phyloP scores from a whole-genome alignment of 1,140 invertebrate genomes.

The Sogatella furcifera region DNA sequence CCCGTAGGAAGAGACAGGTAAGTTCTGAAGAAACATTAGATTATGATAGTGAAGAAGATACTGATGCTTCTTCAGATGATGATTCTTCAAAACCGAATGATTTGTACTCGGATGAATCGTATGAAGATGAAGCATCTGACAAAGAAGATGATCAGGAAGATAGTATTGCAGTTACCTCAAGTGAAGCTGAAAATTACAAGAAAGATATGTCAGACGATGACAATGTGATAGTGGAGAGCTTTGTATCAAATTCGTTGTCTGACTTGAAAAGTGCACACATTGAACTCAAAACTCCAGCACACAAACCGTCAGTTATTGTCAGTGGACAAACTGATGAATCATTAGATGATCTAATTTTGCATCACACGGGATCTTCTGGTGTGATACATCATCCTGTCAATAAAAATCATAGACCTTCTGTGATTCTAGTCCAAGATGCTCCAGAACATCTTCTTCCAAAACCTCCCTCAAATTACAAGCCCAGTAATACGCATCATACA shows the following conservation, averaged over 20 bases:
- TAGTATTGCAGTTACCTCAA: neutral
- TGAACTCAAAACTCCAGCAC: neutral
- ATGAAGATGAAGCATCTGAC: neutral
- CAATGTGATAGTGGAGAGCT: slow-evolving; percentile 14
- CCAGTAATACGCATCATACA: neutral
- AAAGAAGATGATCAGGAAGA: neutral
- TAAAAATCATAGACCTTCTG: slow-evolving; percentile 3
- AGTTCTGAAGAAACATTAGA: too few species aligned
- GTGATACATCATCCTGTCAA: slow-evolving; percentile 2
- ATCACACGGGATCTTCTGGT: slow-evolving; percentile 8
- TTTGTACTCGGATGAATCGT: too few species aligned
- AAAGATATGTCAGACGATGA: neutral
- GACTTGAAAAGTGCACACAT: slow-evolving; percentile 4
- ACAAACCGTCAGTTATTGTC: neutral
- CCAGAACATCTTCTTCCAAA: slow-evolving; percentile 17
- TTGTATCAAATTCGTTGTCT: slow-evolving; percentile 17
- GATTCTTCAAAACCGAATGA: too few species aligned
- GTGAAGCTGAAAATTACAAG: neutral
- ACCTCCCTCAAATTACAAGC: slow-evolving; percentile 8
- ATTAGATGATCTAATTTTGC: slow-evolving; percentile 17
- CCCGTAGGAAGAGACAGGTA: too few species aligned
- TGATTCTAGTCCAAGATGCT: slow-evolving; percentile 21
- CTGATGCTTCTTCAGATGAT: too few species aligned
- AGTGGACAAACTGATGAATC: slow-evolving; percentile 7
- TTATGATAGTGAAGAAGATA: too few species aligned